Percentiles rank a stretch among this genome's conserved stretches.
Evolutionary conservation across 2,797 vertebrate species (phyloP).

Genomic region (Betta splendens): DNA sequence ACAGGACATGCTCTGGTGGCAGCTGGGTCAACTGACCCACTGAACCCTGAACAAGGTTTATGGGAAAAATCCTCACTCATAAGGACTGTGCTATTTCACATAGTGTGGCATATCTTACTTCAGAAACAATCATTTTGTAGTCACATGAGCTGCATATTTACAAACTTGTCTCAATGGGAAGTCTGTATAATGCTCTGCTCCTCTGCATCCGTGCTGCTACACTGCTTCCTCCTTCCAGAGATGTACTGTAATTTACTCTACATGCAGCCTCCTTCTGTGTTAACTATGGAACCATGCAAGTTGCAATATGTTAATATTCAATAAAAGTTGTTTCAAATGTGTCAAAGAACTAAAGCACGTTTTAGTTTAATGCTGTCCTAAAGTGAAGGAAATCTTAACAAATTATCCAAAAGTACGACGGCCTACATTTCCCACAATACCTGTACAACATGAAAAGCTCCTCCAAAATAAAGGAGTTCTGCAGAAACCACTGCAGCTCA

Average conservation of each 20-base stretch:
- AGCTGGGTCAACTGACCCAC: constrained; percentile 53
- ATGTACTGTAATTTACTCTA: background rate
- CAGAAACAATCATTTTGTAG: constrained; percentile 13
- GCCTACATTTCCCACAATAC: no score
- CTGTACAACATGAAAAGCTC: no score
- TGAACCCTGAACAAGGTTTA: constrained; percentile 53
- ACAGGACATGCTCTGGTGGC: constrained; percentile 59
- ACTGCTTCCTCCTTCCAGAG: background rate
- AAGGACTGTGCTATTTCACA: constrained; percentile 29
- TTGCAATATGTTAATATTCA: background rate
- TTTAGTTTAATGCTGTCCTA: no score
- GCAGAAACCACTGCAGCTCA: no score
- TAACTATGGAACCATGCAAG: background rate
- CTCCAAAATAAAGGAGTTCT: no score
- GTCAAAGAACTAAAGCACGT: no score
- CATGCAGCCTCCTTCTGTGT: background rate
- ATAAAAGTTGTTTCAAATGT: constrained; percentile 13
- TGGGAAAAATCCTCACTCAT: constrained; percentile 35
- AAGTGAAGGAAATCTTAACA: no score
- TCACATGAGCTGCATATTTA: constrained; percentile 2
- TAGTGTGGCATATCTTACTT: no score
- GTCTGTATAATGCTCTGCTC: background rate
- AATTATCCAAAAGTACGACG: no score
- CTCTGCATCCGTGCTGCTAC: background rate
- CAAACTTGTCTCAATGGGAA: background rate